Base-by-base conservation (phyloP, 2,113 vertebrate genomes). In the Ornithorhynchus anatinus region DNA sequence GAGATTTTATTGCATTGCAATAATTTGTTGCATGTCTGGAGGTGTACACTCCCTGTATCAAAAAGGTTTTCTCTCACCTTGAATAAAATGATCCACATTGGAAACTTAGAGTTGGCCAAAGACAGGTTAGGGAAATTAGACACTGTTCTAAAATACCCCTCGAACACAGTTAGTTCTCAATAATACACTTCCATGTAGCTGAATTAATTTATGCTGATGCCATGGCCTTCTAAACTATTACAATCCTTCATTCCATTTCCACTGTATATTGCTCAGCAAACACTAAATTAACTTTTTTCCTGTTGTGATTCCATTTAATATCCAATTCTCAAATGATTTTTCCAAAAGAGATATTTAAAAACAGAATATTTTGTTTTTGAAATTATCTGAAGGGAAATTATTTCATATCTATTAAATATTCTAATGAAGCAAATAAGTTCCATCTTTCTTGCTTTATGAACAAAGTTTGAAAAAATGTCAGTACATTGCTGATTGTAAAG, bases 401-500 rank as follows among this genome's bases (percentile, higher is more conserved):
- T 33, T 57, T 35, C 35, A n/a, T 38, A 22, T 68, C 40, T 59
- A 39, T 57, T 54, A 82, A 50, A 67, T 79, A 79, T 75, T 69
- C 2, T 3, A 70, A 6, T 58, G 40, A 62, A 62, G 75, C 77
- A 58, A 59, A 42, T 69, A 5, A 32, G 17, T 20, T 7, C 5
- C 6, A 20, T 32, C 25, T 59, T 66, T 23, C 15, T 60, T 15
- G 2, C n/a, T 63, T 67, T 65, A 50, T 33, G 78, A 79, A 20
- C 3, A 32, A 68, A 69, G 54, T 52, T 68, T 63, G 35, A 45
- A 33, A 63, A 58, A 64, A 69, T 75, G 48, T 14, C 25, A 10
- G 9, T 51, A 33, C 8, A 53, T 22, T 59, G 32, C 19, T 88
- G 42, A 85, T 84, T 85, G 42, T 50, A 85, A 70, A 62, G 64